phyloP scores from a whole-genome alignment of 1,140 invertebrate genomes.

The Matsumurasca onukii region DNA sequence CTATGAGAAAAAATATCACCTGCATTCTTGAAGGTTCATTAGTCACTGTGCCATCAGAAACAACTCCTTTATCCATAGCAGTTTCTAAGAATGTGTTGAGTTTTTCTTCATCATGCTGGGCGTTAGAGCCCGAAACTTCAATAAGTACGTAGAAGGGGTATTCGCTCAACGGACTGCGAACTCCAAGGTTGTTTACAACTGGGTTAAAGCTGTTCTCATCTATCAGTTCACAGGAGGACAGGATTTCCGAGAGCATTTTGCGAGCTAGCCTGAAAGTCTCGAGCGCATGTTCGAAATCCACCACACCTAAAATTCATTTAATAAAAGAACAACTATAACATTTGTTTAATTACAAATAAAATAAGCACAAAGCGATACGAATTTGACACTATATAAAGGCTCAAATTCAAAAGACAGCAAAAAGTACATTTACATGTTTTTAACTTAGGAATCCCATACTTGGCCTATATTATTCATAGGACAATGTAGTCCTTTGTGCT shows the following conservation, averaged over 20 bases:
- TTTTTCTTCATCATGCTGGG: constrained; percentile 84
- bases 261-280: constrained; percentile 72
- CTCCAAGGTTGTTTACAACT: constrained; percentile 48
- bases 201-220: constrained; percentile 68
- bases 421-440: too few species aligned
- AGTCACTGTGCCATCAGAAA: constrained; percentile 81
- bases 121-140: constrained; percentile 86
- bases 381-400: too few species aligned
- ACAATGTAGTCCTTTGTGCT: too few species aligned
- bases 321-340: too few species aligned
- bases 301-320: constrained; percentile 69
- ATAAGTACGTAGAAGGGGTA: constrained; percentile 89
- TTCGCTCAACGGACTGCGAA: constrained; percentile 44
- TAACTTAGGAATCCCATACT: too few species aligned
- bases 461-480: too few species aligned
- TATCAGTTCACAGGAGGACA: constrained; percentile 94
- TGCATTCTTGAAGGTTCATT: constrained; percentile 76
- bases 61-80: constrained; percentile 66
- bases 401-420: too few species aligned
- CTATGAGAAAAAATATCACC: constrained; percentile 52
- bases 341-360: too few species aligned
- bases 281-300: constrained; percentile 75
- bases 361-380: too few species aligned
- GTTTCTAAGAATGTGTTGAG: constrained; percentile 74
- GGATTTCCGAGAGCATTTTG: constrained; percentile 76